Evolutionary conservation across 2,888 invertebrate genomes (phyloP).

Genomic region (Lobophora halterata): DNA sequence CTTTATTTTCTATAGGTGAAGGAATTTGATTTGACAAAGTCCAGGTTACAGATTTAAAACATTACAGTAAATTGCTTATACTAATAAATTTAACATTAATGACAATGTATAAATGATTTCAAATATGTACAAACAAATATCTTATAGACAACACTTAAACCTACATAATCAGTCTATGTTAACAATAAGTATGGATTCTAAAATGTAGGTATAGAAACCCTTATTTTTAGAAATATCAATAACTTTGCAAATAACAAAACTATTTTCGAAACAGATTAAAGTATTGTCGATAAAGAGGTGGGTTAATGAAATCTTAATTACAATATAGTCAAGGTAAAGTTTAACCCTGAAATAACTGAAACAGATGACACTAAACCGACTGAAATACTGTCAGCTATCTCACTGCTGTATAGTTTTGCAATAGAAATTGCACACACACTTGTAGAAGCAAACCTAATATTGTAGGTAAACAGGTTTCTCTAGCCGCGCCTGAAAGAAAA

Average conservation of each 20-base stretch:
- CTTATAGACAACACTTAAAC: slow-evolving; percentile 54
- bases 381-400: slow-evolving; percentile 56
- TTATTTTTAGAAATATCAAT: slow-evolving; percentile 11
- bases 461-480: slow-evolving; percentile 62
- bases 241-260: slow-evolving; percentile 19
- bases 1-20: too few relatives aligned
- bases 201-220: slow-evolving; percentile 23
- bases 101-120: slow-evolving; percentile 36
- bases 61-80: too few relatives aligned
- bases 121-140: slow-evolving; percentile 46
- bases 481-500: slow-evolving; percentile 53
- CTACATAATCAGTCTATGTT: slow-evolving; percentile 72
- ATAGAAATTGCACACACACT: slow-evolving; percentile 56
- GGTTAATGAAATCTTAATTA: slow-evolving; percentile 8
- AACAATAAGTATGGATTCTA: slow-evolving; percentile 43
- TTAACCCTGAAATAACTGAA: slow-evolving; percentile 47
- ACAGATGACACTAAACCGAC: slow-evolving; percentile 20
- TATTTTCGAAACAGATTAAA: slow-evolving; percentile 21
- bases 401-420: slow-evolving; percentile 62
- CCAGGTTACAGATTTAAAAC: too few relatives aligned
- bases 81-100: slow-evolving; percentile 18
- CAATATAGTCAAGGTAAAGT: slow-evolving; percentile 30
- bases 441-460: slow-evolving; percentile 61
- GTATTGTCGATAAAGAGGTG: slow-evolving; percentile 24
- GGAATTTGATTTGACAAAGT: too few relatives aligned